Evolutionary conservation across 2,888 invertebrate genomes (phyloP).

Genomic region (Atherix ibis): DNA sequence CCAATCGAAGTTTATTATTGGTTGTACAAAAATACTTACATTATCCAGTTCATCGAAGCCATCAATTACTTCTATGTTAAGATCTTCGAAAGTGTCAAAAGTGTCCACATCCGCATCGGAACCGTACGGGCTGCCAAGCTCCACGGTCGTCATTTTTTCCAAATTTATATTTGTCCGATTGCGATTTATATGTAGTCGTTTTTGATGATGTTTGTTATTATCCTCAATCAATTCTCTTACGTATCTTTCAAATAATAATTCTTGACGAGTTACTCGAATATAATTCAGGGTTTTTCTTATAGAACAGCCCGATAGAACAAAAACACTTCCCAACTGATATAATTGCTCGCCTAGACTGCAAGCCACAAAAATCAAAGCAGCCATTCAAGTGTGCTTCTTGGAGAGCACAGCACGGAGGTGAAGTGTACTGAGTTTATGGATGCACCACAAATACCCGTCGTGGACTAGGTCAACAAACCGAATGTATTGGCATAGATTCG

Average conservation of each 20-base stretch:
- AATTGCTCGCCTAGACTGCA: constrained; percentile 21
- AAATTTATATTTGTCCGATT: no score
- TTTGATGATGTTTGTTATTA: not conserved
- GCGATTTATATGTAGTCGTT: not conserved
- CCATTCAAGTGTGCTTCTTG: constrained; percentile 17
- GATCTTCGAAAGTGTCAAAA: no score
- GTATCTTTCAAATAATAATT: constrained; percentile 20
- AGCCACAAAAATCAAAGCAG: constrained; percentile 24
- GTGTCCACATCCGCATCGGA: no score
- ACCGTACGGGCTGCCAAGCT: no score
- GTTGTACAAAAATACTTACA: no score
- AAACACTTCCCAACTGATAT: constrained; percentile 22
- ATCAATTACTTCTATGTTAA: no score
- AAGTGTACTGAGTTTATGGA: not conserved
- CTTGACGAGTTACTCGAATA: constrained; percentile 19
- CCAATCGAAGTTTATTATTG: no score
- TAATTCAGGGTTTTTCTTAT: constrained; percentile 18
- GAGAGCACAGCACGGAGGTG: not conserved
- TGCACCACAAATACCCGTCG: no score
- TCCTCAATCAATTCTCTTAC: constrained; percentile 19
- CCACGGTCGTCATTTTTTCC: no score
- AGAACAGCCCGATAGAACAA: constrained; percentile 21
- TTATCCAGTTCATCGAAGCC: no score
- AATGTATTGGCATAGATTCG: not conserved
- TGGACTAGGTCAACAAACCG: no score